A percentile compares a stretch with the other conserved stretches of the same genome.
Conservation (phyloP, 2,888 invertebrate genomes). For the Callyntrura guangdongensis region DNA sequence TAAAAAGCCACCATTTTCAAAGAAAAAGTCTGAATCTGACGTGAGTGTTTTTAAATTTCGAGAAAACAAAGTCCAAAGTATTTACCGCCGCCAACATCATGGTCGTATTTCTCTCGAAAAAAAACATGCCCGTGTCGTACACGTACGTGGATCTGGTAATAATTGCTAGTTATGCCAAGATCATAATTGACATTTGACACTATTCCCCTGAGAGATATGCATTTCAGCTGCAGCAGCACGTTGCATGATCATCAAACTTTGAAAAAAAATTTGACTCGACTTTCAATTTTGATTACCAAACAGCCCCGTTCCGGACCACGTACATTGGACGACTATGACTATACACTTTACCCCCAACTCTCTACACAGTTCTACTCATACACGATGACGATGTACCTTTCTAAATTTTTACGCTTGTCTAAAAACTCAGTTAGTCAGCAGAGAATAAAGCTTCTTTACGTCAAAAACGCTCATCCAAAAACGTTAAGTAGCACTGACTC, state of each 20-base stretch:
- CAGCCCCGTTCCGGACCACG: constrained; percentile 39
- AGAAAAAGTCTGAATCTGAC: too few relatives aligned
- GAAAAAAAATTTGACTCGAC: too few relatives aligned
- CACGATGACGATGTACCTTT: background rate
- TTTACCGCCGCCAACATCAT: too few relatives aligned
- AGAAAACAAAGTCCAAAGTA: too few relatives aligned
- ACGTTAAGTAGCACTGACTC: too few relatives aligned
- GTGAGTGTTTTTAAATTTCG: too few relatives aligned
- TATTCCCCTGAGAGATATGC: background rate
- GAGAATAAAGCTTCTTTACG: constrained; percentile 17
- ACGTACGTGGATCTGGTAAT: background rate
- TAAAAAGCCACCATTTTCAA: too few relatives aligned
- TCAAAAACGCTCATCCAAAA: background rate
- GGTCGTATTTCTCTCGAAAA: too few relatives aligned
- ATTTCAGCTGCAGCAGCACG: background rate
- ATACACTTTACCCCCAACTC: too few relatives aligned
- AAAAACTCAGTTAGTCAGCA: background rate
- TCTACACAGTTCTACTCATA: too few relatives aligned
- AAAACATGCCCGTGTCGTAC: too few relatives aligned
- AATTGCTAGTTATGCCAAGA: constrained; percentile 29
- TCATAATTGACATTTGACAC: constrained; percentile 71
- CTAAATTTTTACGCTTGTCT: constrained; percentile 23
- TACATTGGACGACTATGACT: too few relatives aligned
- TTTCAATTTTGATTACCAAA: background rate
- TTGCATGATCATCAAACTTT: background rate